phyloP scores from a whole-genome alignment of 2,113 vertebrate species.

The Corvus cornix region DNA sequence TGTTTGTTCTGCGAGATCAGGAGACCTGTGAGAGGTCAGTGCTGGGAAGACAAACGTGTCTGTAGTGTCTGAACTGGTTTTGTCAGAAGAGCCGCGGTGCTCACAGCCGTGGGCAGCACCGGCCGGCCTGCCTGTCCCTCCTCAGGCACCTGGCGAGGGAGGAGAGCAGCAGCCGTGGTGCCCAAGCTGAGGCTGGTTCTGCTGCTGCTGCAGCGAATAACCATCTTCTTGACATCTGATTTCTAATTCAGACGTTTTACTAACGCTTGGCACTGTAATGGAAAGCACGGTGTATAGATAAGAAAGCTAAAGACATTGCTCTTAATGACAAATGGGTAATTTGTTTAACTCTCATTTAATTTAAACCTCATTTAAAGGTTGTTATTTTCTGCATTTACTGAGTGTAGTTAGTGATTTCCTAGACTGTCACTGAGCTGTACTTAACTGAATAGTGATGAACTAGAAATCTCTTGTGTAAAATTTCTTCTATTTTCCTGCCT shows the following conservation, averaged over 20 bases:
- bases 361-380: not conserved
- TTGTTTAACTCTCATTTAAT: not conserved
- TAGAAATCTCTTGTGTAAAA: not conserved
- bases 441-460: not conserved
- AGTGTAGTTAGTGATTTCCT: not conserved
- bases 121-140: not conserved
- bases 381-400: not conserved
- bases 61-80: accelerated
- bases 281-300: not conserved
- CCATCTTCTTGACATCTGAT: accelerated
- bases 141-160: not conserved
- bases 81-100: accelerated
- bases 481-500: not conserved
- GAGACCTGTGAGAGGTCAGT: not conserved
- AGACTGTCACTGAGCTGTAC: not conserved
- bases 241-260: not conserved
- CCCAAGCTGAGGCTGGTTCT: not conserved
- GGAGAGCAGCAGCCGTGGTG: not conserved
- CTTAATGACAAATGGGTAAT: not conserved
- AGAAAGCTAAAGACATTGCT: not conserved
- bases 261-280: too few species aligned
- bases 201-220: not conserved
- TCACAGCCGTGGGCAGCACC: accelerated
- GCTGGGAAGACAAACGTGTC: not conserved
- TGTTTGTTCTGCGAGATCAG: accelerated